Evolutionary conservation across 2,797 vertebrate species (phyloP).

Genomic region (Petrocephalus schoutedeni): DNA sequence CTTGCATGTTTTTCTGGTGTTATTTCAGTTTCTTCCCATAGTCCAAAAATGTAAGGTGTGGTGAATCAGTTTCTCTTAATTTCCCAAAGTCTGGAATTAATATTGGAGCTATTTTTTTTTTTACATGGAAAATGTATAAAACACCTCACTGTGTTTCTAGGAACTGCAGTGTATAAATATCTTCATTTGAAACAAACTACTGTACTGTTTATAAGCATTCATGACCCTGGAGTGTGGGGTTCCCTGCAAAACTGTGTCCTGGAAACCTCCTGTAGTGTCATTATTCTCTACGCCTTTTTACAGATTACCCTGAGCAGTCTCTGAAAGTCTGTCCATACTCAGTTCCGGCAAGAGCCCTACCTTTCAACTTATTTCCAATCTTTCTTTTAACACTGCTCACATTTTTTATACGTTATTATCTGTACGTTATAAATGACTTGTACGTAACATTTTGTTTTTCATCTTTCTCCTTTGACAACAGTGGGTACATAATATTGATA

Average conservation of each 20-base stretch:
- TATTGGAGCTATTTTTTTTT: background rate
- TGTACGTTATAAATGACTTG: background rate
- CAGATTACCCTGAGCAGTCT: background rate
- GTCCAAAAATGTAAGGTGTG: background rate
- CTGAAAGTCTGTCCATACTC: background rate
- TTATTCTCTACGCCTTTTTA: background rate
- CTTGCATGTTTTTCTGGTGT: background rate
- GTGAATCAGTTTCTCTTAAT: background rate
- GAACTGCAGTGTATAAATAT: background rate
- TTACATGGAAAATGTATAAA: background rate
- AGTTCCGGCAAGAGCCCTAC: background rate
- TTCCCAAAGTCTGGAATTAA: background rate
- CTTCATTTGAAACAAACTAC: background rate
- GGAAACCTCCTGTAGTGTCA: background rate
- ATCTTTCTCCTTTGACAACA: background rate
- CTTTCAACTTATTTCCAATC: background rate
- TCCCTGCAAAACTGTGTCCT: background rate
- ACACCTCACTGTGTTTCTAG: background rate
- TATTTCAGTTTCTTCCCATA: background rate
- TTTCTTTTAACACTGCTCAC: background rate
- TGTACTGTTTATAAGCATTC: background rate
- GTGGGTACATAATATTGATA: background rate
- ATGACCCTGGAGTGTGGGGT: background rate
- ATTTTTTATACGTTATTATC: background rate
- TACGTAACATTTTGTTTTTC: background rate